Evolutionary conservation across 2,797 vertebrate genomes (phyloP).

Genomic region (Enteromius mattozi): DNA sequence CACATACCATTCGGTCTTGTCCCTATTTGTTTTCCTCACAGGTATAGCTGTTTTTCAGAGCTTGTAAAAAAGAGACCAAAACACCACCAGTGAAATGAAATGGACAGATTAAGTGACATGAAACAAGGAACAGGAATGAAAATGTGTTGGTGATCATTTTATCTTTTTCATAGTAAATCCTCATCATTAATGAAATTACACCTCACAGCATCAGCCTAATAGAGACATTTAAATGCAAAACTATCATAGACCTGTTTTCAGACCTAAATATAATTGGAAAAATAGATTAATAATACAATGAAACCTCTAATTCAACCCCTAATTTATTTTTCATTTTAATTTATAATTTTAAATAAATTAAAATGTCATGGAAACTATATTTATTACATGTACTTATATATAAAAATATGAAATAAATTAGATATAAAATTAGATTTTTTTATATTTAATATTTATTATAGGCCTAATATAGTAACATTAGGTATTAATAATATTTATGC

Average conservation of each 20-base stretch:
- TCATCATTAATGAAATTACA: conserved; percentile 1
- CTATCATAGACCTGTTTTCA: neutral
- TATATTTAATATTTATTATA: too few relatives aligned
- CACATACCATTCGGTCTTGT: neutral
- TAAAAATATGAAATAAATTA: neutral
- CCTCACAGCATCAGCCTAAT: neutral
- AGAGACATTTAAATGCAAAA: neutral
- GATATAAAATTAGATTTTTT: neutral
- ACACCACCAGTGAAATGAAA: neutral
- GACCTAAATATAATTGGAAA: neutral
- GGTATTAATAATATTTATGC: neutral
- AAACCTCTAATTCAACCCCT: neutral
- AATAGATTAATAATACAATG: neutral
- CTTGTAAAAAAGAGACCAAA: neutral
- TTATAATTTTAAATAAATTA: neutral
- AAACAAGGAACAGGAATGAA: neutral
- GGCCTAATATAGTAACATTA: neutral
- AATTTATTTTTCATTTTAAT: neutral
- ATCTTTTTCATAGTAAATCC: conserved; percentile 8
- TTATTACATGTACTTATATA: neutral
- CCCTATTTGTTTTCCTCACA: neutral
- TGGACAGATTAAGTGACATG: conserved; percentile 7
- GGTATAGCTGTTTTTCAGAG: too few relatives aligned
- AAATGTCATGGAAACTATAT: neutral
- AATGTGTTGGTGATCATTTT: neutral